Percentiles rank a stretch among this genome's conserved stretches.
Conservation (phyloP, 2,888 invertebrate species). For the Oscheius myriophilus region DNA sequence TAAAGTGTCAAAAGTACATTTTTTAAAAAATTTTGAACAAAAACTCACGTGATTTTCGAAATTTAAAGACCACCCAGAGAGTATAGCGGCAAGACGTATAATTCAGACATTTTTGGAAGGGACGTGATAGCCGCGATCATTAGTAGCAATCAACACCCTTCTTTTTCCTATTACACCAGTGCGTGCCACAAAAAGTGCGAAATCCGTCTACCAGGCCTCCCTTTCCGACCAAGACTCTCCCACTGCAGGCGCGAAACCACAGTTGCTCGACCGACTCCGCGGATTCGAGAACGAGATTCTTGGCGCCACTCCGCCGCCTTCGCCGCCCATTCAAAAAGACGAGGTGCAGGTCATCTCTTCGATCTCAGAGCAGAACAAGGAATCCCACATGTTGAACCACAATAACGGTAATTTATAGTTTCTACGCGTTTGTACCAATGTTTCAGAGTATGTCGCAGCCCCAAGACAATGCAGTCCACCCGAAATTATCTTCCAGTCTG, state of each 20-base stretch:
- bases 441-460: not conserved
- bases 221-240: not conserved
- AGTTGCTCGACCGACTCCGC: slow-evolving; percentile 88
- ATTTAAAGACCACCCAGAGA: too few species aligned
- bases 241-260: slow-evolving; percentile 81
- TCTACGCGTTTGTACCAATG: not conserved
- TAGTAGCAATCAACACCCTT: slow-evolving; percentile 15
- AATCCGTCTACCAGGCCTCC: not conserved
- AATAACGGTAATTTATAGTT: slow-evolving; percentile 6
- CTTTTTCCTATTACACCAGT: slow-evolving; percentile 7
- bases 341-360: not conserved
- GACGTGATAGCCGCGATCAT: slow-evolving; percentile 1
- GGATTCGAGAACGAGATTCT: slow-evolving; percentile 73
- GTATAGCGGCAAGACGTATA: too few species aligned
- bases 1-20: too few species aligned
- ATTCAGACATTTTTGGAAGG: too few species aligned
- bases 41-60: too few species aligned
- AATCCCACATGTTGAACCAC: slow-evolving; percentile 18
- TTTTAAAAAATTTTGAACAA: too few species aligned
- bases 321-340: slow-evolving; percentile 28
- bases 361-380: slow-evolving; percentile 6
- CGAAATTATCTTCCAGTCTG: slow-evolving; percentile 24
- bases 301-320: slow-evolving; percentile 29
- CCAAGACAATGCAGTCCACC: slow-evolving; percentile 19
- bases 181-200: slow-evolving; percentile 15